Evolutionary conservation across 2,797 vertebrate species (phyloP).

Genomic region (Sebastes hubbsi): DNA sequence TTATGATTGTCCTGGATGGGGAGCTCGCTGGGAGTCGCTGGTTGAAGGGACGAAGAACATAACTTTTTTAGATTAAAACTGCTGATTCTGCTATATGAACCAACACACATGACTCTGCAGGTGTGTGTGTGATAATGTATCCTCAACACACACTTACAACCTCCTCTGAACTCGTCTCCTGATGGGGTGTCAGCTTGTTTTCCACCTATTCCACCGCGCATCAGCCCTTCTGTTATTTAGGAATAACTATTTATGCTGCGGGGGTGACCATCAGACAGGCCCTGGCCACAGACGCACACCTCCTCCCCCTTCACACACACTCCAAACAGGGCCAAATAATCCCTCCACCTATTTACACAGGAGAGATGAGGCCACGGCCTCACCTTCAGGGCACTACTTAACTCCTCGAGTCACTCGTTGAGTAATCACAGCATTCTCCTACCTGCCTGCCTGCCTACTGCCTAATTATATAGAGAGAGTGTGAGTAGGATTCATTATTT

Average conservation of each 20-base stretch:
- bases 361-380: constrained; percentile 71
- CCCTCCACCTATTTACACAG: constrained; percentile 78
- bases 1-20: constrained; percentile 16
- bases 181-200: constrained; percentile 60
- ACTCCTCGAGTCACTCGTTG: constrained; percentile 75
- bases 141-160: constrained; percentile 1
- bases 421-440: constrained; percentile 80
- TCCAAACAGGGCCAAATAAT: constrained; percentile 65
- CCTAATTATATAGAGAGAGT: constrained; percentile 71
- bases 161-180: background rate
- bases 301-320: constrained; percentile 49
- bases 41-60: constrained; percentile 1
- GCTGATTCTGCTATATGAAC: background rate
- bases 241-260: constrained; percentile 75
- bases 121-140: background rate
- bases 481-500: constrained; percentile 63
- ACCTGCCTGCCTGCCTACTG: constrained; percentile 63
- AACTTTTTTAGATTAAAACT: background rate
- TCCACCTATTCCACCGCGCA: constrained; percentile 22
- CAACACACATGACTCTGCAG: background rate
- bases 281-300: constrained; percentile 63
- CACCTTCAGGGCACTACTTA: constrained; percentile 80
- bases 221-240: constrained; percentile 67
- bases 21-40: background rate
- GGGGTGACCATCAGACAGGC: constrained; percentile 76